Evolutionary conservation across 2,113 vertebrate species (phyloP), one percentile per base, ranked within the genome.

Genomic region (Ornithorhynchus anatinus): DNA sequence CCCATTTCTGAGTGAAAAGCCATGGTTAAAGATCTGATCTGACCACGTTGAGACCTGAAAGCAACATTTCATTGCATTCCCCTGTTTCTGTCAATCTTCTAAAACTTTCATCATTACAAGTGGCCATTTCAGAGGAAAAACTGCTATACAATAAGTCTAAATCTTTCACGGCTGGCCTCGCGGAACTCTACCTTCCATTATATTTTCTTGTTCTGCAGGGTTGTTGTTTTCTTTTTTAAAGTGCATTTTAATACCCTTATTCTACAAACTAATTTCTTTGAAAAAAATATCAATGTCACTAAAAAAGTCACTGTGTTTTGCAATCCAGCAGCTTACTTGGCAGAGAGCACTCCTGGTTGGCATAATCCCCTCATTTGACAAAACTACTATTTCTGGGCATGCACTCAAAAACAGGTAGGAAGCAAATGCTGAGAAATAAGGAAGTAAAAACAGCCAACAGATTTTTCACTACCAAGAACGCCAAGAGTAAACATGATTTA

Each of bases 381-480:
- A 93, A 95, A 93, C 92, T 94, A 92, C 93, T 94, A 93, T 94
- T 93, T 94, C 94, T 94, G 94, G 95, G 94, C 94, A 95, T 83
- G 6, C 63, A 54, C 91, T 96, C 94, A 95, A 95, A 94, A 94
- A 90, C 94, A 95, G 94, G 95, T 95, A 95, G 94, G 93, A 93
- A 93, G 93, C 92, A 93, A 95, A 94, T 84, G 91, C 92, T 92
- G 89, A 92, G 90, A 93, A 94, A 94, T 88, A 90, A 93, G 93
- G 92, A 95, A 94, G 92, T 91, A 81, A 88, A 92, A 93, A 92
- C 90, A 93, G 91, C 93, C 91, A 92, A 91, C 86, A 90, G 85
- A 89, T 90, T 91, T 89, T 92, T 92, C 88, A 89, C 88, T 89
- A 84, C 83, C 80, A 82, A 88, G 89, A 91, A 91, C 69, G 87